Evolutionary conservation across 2,113 vertebrate species (phyloP).

Genomic region (Psammodynastes pulverulentus): DNA sequence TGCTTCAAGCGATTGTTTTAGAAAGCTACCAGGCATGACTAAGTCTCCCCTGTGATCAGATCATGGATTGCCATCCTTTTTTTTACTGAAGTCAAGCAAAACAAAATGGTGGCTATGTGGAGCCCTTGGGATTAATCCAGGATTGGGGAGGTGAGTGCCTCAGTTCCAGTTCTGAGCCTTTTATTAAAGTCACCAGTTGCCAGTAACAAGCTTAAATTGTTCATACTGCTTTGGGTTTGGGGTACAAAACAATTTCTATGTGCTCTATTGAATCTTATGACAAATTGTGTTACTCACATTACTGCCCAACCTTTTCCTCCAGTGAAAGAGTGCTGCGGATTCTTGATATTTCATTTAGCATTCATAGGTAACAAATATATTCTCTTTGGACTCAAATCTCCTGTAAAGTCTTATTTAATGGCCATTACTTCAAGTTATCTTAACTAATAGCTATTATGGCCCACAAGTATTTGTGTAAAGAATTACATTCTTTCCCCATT

Average conservation of each 20-base stretch:
- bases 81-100: not conserved
- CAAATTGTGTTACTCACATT: not conserved
- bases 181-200: not conserved
- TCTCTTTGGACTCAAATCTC: not conserved
- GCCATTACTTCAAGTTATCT: not conserved
- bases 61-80: not conserved
- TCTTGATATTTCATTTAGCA: not conserved
- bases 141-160: not conserved
- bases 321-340: not conserved
- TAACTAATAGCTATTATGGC: not conserved
- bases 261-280: not conserved
- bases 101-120: not conserved
- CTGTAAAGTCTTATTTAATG: not conserved
- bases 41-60: not conserved
- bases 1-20: not conserved
- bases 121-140: not conserved
- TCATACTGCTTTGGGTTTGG: not conserved
- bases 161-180: not conserved
- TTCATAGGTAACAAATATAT: not conserved
- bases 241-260: not conserved
- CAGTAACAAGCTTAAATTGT: not conserved
- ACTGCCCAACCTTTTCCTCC: not conserved
- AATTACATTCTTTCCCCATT: not conserved
- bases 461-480: not conserved
- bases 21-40: not conserved